A percentile compares a stretch with the other conserved stretches of the same genome.
phyloP scores from a whole-genome alignment of 53 echinoderm and acorn worm genomes.

The Actinopyga echinites region DNA sequence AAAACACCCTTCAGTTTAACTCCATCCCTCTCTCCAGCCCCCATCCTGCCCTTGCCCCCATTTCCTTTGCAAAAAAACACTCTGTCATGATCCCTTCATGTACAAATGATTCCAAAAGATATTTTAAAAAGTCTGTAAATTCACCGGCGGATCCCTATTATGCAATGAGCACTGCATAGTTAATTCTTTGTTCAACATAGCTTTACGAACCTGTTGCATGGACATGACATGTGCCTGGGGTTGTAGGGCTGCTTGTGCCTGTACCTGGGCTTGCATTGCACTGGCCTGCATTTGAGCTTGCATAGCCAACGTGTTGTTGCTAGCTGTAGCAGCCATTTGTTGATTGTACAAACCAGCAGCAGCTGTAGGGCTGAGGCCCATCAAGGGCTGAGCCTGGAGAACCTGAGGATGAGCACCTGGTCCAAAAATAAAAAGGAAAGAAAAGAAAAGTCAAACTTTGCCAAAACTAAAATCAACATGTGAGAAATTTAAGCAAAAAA shows the following conservation, averaged over 20 bases:
- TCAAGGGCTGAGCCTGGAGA: conserved; percentile 34
- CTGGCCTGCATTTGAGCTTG: conserved; percentile 45
- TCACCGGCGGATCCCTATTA: too few relatives aligned
- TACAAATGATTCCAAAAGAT: too few relatives aligned
- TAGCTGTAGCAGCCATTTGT: conserved; percentile 42
- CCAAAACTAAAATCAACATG: background rate
- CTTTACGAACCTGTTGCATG: conserved; percentile 23
- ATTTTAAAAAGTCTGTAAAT: too few relatives aligned
- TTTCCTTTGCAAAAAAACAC: too few relatives aligned
- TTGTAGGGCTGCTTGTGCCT: conserved; percentile 25
- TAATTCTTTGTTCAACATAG: background rate
- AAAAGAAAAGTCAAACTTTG: background rate
- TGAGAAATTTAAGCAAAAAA: too few relatives aligned
- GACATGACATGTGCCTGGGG: conserved; percentile 28
- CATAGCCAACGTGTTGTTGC: conserved; percentile 37
- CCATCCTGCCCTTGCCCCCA: too few relatives aligned
- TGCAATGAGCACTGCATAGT: too few relatives aligned
- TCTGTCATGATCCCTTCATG: too few relatives aligned
- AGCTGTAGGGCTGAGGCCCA: conserved; percentile 12
- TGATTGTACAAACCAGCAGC: conserved; percentile 35
- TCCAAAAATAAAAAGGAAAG: background rate
- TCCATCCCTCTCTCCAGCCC: too few relatives aligned
- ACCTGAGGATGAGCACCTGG: conserved; percentile 41
- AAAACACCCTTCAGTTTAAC: too few relatives aligned
- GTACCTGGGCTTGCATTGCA: conserved; percentile 37